These are phyloP conservation scores for Andrena haemorrhoa DNA, from an alignment of 2,888 invertebrate species.

Conservation along the genomic window DNA sequence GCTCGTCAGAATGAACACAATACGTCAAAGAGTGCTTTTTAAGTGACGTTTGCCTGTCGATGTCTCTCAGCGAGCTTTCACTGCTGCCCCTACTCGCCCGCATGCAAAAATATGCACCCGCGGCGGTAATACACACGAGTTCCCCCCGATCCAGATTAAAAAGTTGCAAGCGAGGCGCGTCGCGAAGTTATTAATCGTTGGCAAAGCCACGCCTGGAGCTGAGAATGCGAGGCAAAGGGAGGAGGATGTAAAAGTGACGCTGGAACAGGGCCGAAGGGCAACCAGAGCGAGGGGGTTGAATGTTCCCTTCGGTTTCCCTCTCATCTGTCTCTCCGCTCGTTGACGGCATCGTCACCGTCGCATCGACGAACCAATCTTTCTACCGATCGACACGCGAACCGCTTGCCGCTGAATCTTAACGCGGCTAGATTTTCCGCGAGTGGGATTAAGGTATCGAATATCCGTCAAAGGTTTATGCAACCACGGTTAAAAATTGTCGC, in stretches of 20 bases:
- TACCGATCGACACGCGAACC: slow-evolving; percentile 28
- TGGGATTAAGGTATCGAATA: slow-evolving; percentile 36
- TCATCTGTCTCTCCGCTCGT: slow-evolving; percentile 42
- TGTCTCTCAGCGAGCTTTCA: slow-evolving; percentile 13
- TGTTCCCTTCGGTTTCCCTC: slow-evolving; percentile 33
- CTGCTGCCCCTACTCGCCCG: background rate
- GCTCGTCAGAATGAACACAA: background rate
- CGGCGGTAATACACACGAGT: slow-evolving; percentile 66
- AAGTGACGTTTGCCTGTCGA: background rate
- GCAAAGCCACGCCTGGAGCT: slow-evolving; percentile 64
- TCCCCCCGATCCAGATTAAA: slow-evolving; percentile 76
- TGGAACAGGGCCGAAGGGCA: slow-evolving; percentile 45
- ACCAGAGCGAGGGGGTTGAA: slow-evolving; percentile 46
- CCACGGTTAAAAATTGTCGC: too few relatives aligned
- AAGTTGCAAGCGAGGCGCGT: slow-evolving; percentile 75
- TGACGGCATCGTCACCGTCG: slow-evolving; percentile 65
- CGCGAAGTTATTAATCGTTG: slow-evolving; percentile 78
- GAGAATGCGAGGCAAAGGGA: background rate
- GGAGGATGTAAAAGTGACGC: slow-evolving; percentile 36
- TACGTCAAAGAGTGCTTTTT: background rate
- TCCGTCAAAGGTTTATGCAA: background rate
- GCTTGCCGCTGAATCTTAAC: slow-evolving; percentile 24
- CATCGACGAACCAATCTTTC: slow-evolving; percentile 65
- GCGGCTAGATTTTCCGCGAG: slow-evolving; percentile 1
- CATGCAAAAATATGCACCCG: slow-evolving; percentile 37